Conservation (phyloP, 2,888 invertebrate species). For the Branchellion lobata region DNA sequence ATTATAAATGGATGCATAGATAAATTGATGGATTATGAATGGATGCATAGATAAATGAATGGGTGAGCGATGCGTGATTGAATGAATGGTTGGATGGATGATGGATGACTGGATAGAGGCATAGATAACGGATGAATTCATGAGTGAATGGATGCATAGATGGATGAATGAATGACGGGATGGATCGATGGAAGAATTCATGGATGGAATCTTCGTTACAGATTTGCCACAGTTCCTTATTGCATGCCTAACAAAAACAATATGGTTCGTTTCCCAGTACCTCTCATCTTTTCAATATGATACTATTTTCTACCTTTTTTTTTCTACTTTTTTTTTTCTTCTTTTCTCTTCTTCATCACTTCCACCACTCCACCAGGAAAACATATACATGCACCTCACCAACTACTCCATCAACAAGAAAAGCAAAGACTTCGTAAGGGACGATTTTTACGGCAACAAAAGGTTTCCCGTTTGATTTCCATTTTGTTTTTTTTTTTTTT, state of each 20-base stretch:
- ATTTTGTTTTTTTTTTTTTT: neutral
- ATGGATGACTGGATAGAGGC: conserved; percentile 79
- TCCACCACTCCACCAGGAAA: conserved; percentile 59
- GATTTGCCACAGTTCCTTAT: conserved; percentile 83
- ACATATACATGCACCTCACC: conserved; percentile 89
- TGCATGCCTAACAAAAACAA: conserved; percentile 79
- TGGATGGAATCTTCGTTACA: too few species aligned
- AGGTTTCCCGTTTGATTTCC: conserved; percentile 65
- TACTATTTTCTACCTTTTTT: neutral
- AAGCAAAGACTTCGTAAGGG: conserved; percentile 79
- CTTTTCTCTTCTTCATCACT: neutral
- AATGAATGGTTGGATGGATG: conserved; percentile 62
- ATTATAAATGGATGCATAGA: conserved; percentile 80
- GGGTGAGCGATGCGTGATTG: too few species aligned
- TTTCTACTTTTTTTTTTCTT: neutral
- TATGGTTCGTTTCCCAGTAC: conserved; percentile 64
- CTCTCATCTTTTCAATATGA: neutral
- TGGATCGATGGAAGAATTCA: too few species aligned
- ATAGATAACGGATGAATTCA: neutral
- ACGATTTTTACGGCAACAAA: conserved; percentile 80
- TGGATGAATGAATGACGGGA: too few species aligned
- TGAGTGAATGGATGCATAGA: too few species aligned
- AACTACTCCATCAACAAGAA: conserved; percentile 91
- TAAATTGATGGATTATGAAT: conserved; percentile 60
- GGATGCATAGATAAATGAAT: too few species aligned